A percentile compares a stretch with the other conserved stretches of the same genome.
Evolutionary conservation across 2,888 invertebrate genomes (phyloP).

Genomic region (Folsomia candida): DNA sequence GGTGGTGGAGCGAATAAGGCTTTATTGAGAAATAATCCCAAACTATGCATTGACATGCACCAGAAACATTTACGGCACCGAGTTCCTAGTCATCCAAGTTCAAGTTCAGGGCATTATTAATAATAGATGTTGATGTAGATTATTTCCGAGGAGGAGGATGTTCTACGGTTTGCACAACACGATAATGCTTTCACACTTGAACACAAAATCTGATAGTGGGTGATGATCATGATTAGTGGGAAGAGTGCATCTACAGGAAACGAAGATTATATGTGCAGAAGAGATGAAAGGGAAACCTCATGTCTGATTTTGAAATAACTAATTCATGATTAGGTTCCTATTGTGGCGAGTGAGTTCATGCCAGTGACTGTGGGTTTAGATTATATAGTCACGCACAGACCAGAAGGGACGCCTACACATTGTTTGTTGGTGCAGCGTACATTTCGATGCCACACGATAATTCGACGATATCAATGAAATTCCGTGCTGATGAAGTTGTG

Average conservation of each 20-base stretch:
- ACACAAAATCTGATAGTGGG: background rate
- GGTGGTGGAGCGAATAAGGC: too few species aligned
- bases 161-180: background rate
- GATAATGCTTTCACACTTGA: background rate
- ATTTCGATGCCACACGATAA: background rate
- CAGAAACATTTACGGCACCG: background rate
- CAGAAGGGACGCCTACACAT: background rate
- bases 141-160: slow-evolving; percentile 11
- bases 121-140: slow-evolving; percentile 14
- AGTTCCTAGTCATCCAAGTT: slow-evolving; percentile 7
- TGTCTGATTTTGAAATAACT: slow-evolving; percentile 14
- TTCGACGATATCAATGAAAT: background rate
- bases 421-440: background rate
- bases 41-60: slow-evolving; percentile 15
- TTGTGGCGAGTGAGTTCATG: background rate
- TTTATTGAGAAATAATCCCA: background rate
- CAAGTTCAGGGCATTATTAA: slow-evolving; percentile 17
- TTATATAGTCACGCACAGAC: background rate
- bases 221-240: background rate
- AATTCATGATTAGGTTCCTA: slow-evolving; percentile 11
- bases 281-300: slow-evolving; percentile 5
- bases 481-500: background rate
- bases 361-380: background rate
- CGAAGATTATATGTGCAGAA: slow-evolving; percentile 17
- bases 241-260: background rate